A percentile compares a stretch with the other conserved stretches of the same genome.
phyloP scores from a whole-genome alignment of 1,140 invertebrate species.

The Heterodera schachtii region DNA sequence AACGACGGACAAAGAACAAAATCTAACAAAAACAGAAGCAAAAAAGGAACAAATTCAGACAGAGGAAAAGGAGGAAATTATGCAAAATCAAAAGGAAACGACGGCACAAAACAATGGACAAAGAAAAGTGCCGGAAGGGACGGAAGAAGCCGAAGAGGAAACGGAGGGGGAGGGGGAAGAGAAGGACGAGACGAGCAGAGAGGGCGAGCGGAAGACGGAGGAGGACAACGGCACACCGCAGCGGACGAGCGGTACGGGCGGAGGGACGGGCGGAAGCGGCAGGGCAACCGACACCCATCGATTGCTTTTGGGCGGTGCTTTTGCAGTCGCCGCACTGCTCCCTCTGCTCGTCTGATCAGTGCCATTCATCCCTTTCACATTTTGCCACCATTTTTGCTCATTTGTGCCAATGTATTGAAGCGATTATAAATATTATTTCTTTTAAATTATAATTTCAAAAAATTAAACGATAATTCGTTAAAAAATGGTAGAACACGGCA shows the following conservation, averaged over 20 bases:
- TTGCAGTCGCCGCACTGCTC: not conserved
- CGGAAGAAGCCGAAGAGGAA: no score
- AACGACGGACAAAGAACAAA: not conserved
- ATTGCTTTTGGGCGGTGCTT: no score
- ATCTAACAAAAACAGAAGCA: not conserved
- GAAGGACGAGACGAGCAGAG: not conserved
- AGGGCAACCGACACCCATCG: not conserved
- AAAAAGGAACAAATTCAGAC: not conserved
- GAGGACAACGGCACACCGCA: no score
- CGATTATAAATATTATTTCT: not conserved
- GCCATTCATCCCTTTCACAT: not conserved
- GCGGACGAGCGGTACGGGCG: no score
- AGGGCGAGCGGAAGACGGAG: not conserved
- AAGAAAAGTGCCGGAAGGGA: not conserved
- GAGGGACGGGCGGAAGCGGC: no score
- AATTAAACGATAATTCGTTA: no score
- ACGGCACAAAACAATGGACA: not conserved
- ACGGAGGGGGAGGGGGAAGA: not conserved
- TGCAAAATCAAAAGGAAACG: not conserved
- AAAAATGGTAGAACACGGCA: no score
- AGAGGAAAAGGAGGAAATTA: not conserved
- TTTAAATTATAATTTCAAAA: not conserved
- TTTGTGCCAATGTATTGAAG: not conserved
- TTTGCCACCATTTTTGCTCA: conserved; percentile 5
- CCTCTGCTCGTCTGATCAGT: not conserved